Percentiles rank a stretch among this genome's conserved stretches.
Evolutionary conservation across 92 coral and sea anemone genomes (phyloP).

Genomic region (Palythoa caribaeorum): DNA sequence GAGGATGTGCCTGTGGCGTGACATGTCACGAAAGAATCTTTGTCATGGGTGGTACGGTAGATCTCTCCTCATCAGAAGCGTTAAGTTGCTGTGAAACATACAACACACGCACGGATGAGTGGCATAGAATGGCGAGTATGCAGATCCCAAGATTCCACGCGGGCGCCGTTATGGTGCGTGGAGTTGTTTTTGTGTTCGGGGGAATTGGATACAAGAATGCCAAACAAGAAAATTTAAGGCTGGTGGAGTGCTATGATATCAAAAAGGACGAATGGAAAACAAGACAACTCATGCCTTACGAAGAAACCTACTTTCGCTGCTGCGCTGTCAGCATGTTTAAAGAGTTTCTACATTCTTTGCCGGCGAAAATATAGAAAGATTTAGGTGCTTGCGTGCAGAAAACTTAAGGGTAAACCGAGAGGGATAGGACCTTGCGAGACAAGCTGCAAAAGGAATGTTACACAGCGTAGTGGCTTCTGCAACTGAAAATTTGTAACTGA

Average conservation of each 20-base stretch:
- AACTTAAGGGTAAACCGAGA: background rate
- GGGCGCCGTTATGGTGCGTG: conserved; percentile 79
- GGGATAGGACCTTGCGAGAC: too few species aligned
- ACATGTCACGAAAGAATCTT: conserved; percentile 66
- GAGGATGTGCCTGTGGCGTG: conserved; percentile 84
- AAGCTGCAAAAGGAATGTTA: too few species aligned
- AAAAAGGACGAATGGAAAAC: conserved; percentile 68
- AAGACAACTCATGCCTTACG: conserved; percentile 77
- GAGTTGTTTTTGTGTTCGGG: conserved; percentile 75
- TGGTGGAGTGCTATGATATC: conserved; percentile 81
- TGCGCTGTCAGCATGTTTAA: conserved; percentile 75
- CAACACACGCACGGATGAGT: conserved; percentile 71
- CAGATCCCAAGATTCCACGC: conserved; percentile 87
- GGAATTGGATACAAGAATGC: conserved; percentile 79
- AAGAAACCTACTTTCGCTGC: conserved; percentile 84
- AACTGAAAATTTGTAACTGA: too few species aligned
- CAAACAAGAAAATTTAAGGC: conserved; percentile 55
- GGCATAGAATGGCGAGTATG: conserved; percentile 82
- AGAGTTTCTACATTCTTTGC: conserved; percentile 62
- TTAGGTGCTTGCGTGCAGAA: background rate
- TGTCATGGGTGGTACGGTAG: conserved; percentile 88
- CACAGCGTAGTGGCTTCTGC: too few species aligned
- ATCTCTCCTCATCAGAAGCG: conserved; percentile 78
- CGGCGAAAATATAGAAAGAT: background rate
- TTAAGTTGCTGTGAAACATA: conserved; percentile 73